Percentiles rank a stretch among this genome's conserved stretches.
Conservation (phyloP, 2,797 vertebrate species). For the Apogon talboti region DNA sequence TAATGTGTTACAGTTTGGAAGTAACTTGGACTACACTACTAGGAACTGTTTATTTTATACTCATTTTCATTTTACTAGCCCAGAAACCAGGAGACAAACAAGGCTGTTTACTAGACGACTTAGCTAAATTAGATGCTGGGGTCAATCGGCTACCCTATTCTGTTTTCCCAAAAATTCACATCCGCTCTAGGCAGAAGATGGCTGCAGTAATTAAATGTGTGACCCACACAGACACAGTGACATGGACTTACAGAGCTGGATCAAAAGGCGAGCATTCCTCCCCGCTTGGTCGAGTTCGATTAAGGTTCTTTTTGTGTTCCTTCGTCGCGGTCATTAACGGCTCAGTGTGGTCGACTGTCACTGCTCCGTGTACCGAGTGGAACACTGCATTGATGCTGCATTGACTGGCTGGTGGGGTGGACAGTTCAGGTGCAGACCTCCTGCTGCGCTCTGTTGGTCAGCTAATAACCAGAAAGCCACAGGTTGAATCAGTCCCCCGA, state of each 20-base stretch:
- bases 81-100: conserved; percentile 34
- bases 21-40: background rate
- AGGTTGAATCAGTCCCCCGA: conserved; percentile 22
- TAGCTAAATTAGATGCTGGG: background rate
- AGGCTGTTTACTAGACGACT: conserved; percentile 30
- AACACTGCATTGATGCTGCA: conserved; percentile 10
- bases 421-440: conserved; percentile 6
- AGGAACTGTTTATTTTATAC: background rate
- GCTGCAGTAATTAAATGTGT: conserved; percentile 18
- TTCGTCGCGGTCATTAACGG: conserved; percentile 37
- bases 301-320: conserved; percentile 11
- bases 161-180: conserved; percentile 26
- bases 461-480: conserved; percentile 31
- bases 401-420: conserved; percentile 41
- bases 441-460: conserved; percentile 18
- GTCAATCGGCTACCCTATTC: background rate
- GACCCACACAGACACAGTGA: conserved; percentile 9
- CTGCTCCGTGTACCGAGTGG: conserved; percentile 43
- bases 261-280: conserved; percentile 9
- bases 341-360: conserved; percentile 32
- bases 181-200: conserved; percentile 7
- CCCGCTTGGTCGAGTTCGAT: conserved; percentile 35
- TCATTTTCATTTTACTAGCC: background rate
- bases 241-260: background rate
- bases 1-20: no score